Evolutionary conservation across 2,113 vertebrate genomes (phyloP).

Genomic region (Platycercus adscitus): DNA sequence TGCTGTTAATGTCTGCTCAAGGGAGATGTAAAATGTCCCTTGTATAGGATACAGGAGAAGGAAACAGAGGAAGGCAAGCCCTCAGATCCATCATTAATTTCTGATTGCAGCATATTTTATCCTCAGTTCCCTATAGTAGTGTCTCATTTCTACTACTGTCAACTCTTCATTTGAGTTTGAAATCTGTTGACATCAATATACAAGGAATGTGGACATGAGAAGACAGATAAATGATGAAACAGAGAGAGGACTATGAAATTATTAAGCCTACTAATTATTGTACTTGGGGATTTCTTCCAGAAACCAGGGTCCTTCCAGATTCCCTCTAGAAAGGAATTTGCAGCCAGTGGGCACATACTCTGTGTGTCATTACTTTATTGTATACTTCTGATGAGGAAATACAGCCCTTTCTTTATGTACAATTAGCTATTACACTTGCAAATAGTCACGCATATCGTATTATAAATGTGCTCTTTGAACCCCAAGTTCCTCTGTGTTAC

Average conservation of each 20-base stretch:
- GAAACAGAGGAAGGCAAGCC: not conserved
- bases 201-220: not conserved
- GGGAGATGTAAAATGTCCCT: not conserved
- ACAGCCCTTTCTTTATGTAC: not conserved
- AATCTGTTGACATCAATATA: not conserved
- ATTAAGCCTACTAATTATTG: not conserved
- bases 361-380: not conserved
- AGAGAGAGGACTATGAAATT: not conserved
- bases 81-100: not conserved
- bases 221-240: not conserved
- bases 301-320: not conserved
- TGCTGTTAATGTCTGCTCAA: not conserved
- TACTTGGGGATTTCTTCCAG: not conserved
- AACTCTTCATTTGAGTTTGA: not conserved
- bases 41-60: not conserved
- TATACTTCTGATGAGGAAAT: not conserved
- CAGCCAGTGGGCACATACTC: not conserved
- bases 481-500: not conserved
- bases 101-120: not conserved
- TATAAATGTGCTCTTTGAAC: slow-evolving; percentile 13
- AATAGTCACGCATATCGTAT: not conserved
- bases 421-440: not conserved
- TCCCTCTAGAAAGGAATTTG: not conserved
- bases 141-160: not conserved
- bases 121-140: not conserved